These are phyloP conservation scores for Tillus elongatus DNA, from an alignment of 2,888 invertebrate species.

Conservation along the genomic window DNA sequence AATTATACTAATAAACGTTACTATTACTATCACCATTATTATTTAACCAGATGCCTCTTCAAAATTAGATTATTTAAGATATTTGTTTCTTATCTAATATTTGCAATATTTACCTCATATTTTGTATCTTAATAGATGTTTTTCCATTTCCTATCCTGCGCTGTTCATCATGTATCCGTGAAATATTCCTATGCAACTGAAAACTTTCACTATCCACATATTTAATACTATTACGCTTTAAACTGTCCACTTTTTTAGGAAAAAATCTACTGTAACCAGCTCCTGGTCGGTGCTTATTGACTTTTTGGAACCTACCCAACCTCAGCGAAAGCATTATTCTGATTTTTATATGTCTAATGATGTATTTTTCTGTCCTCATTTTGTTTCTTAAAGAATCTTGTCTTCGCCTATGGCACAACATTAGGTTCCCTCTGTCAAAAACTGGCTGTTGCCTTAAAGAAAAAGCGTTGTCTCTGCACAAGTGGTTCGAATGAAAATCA, in stretches of 20 bases:
- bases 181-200: slow-evolving; percentile 22
- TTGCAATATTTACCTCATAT: slow-evolving; percentile 42
- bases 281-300: slow-evolving; percentile 8
- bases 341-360: slow-evolving; percentile 55
- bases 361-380: slow-evolving; percentile 48
- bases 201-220: slow-evolving; percentile 8
- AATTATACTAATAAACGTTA: too few species aligned
- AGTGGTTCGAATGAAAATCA: slow-evolving; percentile 25
- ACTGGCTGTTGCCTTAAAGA: slow-evolving; percentile 8
- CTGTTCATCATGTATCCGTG: slow-evolving; percentile 36
- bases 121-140: slow-evolving; percentile 40
- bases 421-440: neutral
- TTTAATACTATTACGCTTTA: neutral
- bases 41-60: too few species aligned
- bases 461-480: slow-evolving; percentile 10
- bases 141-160: slow-evolving; percentile 38
- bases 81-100: too few species aligned
- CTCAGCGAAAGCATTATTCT: slow-evolving; percentile 59
- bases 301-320: slow-evolving; percentile 48
- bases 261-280: slow-evolving; percentile 4
- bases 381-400: slow-evolving; percentile 19
- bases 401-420: slow-evolving; percentile 8
- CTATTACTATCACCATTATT: too few species aligned
- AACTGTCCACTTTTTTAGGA: neutral
- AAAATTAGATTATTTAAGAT: too few species aligned